Percentiles rank a stretch among this genome's conserved stretches.
Conservation (phyloP, 2,888 invertebrate genomes). For the Strigamia maritima region DNA sequence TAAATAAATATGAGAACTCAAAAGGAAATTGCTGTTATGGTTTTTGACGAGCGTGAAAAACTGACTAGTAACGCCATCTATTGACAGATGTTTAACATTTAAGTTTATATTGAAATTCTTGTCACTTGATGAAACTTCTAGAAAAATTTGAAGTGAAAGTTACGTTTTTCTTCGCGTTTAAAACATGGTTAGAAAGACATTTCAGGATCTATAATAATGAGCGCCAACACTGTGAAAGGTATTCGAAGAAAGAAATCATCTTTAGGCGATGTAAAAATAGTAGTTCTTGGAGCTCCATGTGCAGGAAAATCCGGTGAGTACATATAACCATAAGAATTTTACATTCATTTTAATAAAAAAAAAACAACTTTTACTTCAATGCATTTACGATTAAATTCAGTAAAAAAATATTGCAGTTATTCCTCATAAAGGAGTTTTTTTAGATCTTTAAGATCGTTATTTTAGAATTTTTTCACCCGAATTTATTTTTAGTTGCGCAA, state of each 20-base stretch:
- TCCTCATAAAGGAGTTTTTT: no score
- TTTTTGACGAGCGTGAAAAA: no score
- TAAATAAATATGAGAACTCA: no score
- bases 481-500: slow-evolving; percentile 11
- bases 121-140: background rate
- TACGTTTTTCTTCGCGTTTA: background rate
- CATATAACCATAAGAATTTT: background rate
- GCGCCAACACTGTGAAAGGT: slow-evolving; percentile 66
- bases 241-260: slow-evolving; percentile 86
- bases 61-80: background rate
- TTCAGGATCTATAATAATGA: slow-evolving; percentile 50
- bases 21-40: no score
- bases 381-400: no score
- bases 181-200: background rate
- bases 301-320: slow-evolving; percentile 86
- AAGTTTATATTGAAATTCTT: background rate
- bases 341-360: background rate
- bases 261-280: slow-evolving; percentile 84
- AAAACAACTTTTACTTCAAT: no score
- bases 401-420: no score
- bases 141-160: background rate
- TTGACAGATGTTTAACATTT: background rate
- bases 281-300: slow-evolving; percentile 81
- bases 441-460: no score
- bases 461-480: background rate